phyloP scores from a whole-genome alignment of 2,888 invertebrate species.

The Acanthosepion lycidas region DNA sequence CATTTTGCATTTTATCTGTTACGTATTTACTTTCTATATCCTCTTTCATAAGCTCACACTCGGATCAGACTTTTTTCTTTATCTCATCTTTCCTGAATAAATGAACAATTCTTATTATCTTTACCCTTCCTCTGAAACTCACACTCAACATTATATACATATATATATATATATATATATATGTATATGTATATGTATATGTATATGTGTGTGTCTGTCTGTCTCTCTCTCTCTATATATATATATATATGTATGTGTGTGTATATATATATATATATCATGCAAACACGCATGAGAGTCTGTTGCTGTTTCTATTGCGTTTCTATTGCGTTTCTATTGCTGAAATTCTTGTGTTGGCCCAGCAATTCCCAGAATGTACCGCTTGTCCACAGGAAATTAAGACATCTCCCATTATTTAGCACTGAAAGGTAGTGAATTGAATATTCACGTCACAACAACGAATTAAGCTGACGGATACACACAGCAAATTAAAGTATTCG shows the following conservation, averaged over 20 bases:
- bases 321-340: background rate
- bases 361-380: background rate
- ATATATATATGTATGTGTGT: no score
- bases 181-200: no score
- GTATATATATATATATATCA: background rate
- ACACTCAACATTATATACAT: background rate
- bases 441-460: conserved; percentile 6
- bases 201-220: no score
- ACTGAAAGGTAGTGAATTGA: background rate
- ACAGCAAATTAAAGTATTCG: background rate
- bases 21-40: no score
- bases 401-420: background rate
- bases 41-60: no score
- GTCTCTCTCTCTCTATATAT: no score
- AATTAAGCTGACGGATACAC: conserved; percentile 10
- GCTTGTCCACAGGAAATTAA: conserved; percentile 33
- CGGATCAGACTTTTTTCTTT: no score
- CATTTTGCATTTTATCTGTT: no score
- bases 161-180: background rate
- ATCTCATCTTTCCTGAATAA: no score
- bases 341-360: background rate
- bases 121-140: background rate
- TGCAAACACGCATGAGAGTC: background rate
- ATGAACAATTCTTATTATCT: background rate
- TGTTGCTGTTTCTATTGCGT: background rate